These are phyloP conservation scores for Abrostola triplasia DNA, from an alignment of 2,888 invertebrate species.

Conservation along the genomic window DNA sequence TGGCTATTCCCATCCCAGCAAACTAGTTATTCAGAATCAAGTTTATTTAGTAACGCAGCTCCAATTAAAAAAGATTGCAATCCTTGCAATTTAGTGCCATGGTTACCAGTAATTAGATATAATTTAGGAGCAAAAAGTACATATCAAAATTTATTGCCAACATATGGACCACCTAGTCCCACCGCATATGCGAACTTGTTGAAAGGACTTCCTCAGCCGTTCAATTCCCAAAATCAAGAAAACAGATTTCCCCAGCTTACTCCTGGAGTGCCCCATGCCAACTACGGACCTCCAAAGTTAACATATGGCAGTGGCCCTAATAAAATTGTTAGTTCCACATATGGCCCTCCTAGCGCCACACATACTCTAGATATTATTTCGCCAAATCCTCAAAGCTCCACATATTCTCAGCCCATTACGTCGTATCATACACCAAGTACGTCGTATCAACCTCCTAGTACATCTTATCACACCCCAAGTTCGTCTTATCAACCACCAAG, in stretches of 20 bases:
- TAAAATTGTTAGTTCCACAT: conserved; percentile 71
- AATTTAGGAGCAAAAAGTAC: conserved; percentile 77
- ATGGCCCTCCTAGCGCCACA: conserved; percentile 74
- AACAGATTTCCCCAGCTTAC: conserved; percentile 61
- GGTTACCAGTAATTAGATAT: conserved; percentile 92
- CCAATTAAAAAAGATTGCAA: conserved; percentile 90
- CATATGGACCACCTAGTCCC: conserved; percentile 81
- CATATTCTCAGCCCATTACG: conserved; percentile 65
- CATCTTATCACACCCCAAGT: conserved; percentile 59
- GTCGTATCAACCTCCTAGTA: conserved; percentile 57
- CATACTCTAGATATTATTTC: conserved; percentile 73
- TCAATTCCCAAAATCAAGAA: conserved; percentile 62
- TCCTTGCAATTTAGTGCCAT: conserved; percentile 93
- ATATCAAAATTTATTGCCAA: conserved; percentile 71
- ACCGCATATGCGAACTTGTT: conserved; percentile 70
- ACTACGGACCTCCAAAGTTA: conserved; percentile 72
- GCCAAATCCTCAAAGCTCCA: conserved; percentile 66
- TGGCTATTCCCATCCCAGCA: conserved; percentile 89
- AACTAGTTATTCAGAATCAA: conserved; percentile 65
- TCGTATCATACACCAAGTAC: conserved; percentile 61
- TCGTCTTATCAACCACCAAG: conserved; percentile 59
- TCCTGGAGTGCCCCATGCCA: conserved; percentile 68
- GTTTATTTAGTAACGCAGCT: conserved; percentile 63
- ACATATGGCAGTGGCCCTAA: conserved; percentile 58
- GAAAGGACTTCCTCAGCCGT: conserved; percentile 69